Percentiles rank a stretch among this genome's conserved stretches.
Evolutionary conservation across 2,113 vertebrate species (phyloP).

Genomic region (Plecturocebus donacophilus): DNA sequence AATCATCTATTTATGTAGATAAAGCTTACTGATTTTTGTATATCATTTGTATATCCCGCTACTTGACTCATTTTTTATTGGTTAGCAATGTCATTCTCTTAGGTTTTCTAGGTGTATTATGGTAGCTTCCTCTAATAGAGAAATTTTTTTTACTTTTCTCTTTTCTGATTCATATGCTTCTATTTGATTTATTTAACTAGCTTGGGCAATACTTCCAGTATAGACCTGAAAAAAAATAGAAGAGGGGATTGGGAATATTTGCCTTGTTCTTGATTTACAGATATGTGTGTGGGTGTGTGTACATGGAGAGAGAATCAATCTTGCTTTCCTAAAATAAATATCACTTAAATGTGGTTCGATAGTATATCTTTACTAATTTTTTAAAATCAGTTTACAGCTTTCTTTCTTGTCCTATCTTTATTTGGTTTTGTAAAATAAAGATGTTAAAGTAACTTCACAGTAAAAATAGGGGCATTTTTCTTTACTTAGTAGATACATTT

Average conservation of each 20-base stretch:
- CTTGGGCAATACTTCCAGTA: not conserved
- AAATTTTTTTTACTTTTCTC: not conserved
- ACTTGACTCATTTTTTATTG: not conserved
- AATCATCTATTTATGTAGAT: not conserved
- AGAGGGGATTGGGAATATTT: not conserved
- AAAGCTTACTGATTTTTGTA: not conserved
- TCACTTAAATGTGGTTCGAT: not conserved
- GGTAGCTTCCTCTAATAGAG: not conserved
- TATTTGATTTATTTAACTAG: not conserved
- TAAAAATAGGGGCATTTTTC: not conserved
- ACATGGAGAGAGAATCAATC: not conserved
- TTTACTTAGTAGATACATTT: conserved; percentile 3
- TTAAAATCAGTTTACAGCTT: not conserved
- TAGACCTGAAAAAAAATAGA: not conserved
- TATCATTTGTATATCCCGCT: not conserved
- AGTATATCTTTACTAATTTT: not conserved
- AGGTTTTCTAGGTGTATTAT: not conserved
- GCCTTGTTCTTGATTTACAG: not conserved
- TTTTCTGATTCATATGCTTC: not conserved
- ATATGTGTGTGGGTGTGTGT: not conserved
- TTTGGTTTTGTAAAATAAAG: no score
- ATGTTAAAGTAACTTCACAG: conserved; percentile 9
- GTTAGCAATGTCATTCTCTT: not conserved
- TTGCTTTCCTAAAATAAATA: conserved; percentile 6
- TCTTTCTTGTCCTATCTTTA: not conserved